Percentiles rank a stretch among this genome's conserved stretches.
Evolutionary conservation across 2,113 vertebrate species (phyloP).

Genomic region (Actinemys pallida): DNA sequence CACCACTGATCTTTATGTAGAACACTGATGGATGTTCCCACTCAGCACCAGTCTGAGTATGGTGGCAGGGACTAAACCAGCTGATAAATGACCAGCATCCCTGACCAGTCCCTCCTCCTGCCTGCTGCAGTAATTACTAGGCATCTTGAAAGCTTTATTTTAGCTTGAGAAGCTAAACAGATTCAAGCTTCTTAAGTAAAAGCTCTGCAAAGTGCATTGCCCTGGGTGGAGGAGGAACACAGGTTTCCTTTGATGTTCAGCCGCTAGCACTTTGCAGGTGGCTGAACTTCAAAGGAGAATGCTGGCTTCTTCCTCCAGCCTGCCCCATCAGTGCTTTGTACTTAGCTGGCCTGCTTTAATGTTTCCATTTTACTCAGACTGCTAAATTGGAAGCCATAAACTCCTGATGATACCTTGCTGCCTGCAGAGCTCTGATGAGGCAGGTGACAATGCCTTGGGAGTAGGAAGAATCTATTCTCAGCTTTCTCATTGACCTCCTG

Average conservation of each 20-base stretch:
- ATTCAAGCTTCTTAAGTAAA: constrained; percentile 42
- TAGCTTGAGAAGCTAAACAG: constrained; percentile 64
- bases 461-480: constrained; percentile 42
- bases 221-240: constrained; percentile 55
- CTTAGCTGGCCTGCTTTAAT: constrained; percentile 57
- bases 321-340: constrained; percentile 51
- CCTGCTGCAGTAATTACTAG: constrained; percentile 16
- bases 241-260: constrained; percentile 70
- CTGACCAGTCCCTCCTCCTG: constrained; percentile 41
- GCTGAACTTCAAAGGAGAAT: constrained; percentile 69
- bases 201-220: constrained; percentile 51
- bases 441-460: constrained; percentile 55
- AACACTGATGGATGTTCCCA: constrained; percentile 42
- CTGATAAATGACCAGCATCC: constrained; percentile 43
- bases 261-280: constrained; percentile 61
- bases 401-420: constrained; percentile 57
- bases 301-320: constrained; percentile 60
- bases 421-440: constrained; percentile 19
- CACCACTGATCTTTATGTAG: background rate
- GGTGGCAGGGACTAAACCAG: constrained; percentile 2
- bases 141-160: constrained; percentile 58
- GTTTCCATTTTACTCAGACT: constrained; percentile 58
- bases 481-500: constrained; percentile 9
- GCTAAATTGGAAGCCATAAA: constrained; percentile 70
- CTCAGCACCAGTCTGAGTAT: background rate